Conservation (phyloP, 2,888 invertebrate species). For the Melanotus villosus region DNA sequence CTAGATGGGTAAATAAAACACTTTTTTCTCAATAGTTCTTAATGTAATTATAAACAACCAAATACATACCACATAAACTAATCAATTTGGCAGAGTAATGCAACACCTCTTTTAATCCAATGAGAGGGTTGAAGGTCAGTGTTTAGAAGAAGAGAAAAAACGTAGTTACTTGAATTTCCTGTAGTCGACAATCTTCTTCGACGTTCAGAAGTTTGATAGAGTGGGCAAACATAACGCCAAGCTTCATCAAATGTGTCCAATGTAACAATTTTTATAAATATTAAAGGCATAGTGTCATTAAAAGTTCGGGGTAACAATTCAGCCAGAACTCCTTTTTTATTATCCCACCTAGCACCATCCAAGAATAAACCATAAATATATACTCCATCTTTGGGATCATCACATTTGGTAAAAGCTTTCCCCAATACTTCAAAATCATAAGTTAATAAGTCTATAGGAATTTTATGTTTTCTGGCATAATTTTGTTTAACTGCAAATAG, state of each 20-base stretch:
- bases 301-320: constrained; percentile 89
- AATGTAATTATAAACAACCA: too few relatives aligned
- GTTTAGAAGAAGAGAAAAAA: constrained; percentile 79
- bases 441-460: constrained; percentile 87
- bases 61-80: constrained; percentile 50
- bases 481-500: constrained; percentile 93
- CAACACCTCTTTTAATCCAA: constrained; percentile 87
- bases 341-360: constrained; percentile 94
- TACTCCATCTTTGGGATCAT: constrained; percentile 73
- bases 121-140: constrained; percentile 76
- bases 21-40: too few relatives aligned
- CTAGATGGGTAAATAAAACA: too few relatives aligned
- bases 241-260: constrained; percentile 72
- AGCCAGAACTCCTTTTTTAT: constrained; percentile 75
- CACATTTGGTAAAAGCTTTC: constrained; percentile 49
- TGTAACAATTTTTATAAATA: constrained; percentile 85
- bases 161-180: constrained; percentile 88
- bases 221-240: constrained; percentile 80
- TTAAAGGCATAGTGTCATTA: constrained; percentile 86
- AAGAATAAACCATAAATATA: constrained; percentile 84
- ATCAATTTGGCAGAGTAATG: constrained; percentile 82
- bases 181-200: constrained; percentile 85
- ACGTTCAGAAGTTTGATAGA: constrained; percentile 87
- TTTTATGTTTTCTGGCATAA: constrained; percentile 86
- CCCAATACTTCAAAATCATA: constrained; percentile 82